Conservation (phyloP, 2,888 invertebrate species). For the Tridacna crocea region DNA sequence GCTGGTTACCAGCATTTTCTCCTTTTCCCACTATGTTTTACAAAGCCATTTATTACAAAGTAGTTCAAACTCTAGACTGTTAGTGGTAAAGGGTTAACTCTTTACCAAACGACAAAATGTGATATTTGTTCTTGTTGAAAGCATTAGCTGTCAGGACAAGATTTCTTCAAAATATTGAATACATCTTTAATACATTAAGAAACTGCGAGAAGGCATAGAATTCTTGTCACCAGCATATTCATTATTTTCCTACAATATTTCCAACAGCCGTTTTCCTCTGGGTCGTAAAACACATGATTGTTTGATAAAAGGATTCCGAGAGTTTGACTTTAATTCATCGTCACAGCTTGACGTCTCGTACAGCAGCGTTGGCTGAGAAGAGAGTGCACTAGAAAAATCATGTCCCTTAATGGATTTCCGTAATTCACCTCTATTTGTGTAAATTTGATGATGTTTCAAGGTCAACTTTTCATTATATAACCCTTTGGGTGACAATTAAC, state of each 20-base stretch:
- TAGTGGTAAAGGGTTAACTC: background rate
- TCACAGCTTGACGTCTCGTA: slow-evolving; percentile 9
- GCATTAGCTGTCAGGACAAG: no score
- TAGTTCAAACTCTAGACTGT: background rate
- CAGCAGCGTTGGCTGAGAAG: background rate
- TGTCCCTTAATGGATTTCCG: slow-evolving; percentile 20
- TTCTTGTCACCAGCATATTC: no score
- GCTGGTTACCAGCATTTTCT: background rate
- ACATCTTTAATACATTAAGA: no score
- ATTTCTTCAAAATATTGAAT: no score
- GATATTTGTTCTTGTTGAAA: no score
- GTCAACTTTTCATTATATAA: no score
- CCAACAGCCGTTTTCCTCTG: no score
- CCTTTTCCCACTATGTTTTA: slow-evolving; percentile 1
- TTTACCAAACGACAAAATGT: no score
- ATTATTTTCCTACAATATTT: no score
- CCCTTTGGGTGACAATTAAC: background rate
- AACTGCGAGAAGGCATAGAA: no score
- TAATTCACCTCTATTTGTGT: background rate
- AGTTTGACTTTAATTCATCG: slow-evolving; percentile 19
- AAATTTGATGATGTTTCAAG: background rate
- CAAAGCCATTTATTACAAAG: background rate
- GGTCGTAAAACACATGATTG: background rate
- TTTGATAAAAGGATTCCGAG: background rate
- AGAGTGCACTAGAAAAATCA: slow-evolving; percentile 12